Conservation (phyloP, 2,113 vertebrate genomes). For the Epinephelus cyanopodus region DNA sequence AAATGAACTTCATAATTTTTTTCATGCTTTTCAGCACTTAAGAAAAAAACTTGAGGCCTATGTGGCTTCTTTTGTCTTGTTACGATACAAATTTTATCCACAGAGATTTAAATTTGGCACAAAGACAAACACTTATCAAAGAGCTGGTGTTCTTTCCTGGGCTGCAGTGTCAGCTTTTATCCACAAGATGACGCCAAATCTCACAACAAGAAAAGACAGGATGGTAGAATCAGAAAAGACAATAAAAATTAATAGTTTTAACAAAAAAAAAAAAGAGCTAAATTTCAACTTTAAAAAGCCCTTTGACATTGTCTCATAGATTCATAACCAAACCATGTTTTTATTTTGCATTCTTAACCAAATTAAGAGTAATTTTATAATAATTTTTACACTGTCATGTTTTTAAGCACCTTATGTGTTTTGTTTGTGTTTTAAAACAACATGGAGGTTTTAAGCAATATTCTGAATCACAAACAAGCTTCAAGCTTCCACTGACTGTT, state of each 20-base stretch:
- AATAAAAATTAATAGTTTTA: neutral
- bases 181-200: slow-evolving; percentile 2
- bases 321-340: neutral
- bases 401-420: too few relatives aligned
- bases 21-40: too few relatives aligned
- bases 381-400: neutral
- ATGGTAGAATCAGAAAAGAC: neutral
- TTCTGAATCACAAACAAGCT: neutral
- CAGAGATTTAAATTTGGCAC: neutral
- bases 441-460: neutral
- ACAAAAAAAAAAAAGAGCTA: too few relatives aligned
- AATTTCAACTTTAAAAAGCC: neutral
- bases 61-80: neutral
- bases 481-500: neutral
- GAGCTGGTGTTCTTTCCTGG: too few relatives aligned
- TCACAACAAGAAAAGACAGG: neutral
- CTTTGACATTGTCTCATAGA: neutral
- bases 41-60: too few relatives aligned
- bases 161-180: neutral
- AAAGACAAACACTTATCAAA: neutral
- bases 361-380: neutral
- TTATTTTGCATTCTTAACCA: neutral
- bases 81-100: neutral
- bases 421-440: neutral
- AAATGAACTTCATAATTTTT: too few relatives aligned